Evolutionary conservation across 2,113 vertebrate genomes (phyloP).

Genomic region (Orcinus orca): DNA sequence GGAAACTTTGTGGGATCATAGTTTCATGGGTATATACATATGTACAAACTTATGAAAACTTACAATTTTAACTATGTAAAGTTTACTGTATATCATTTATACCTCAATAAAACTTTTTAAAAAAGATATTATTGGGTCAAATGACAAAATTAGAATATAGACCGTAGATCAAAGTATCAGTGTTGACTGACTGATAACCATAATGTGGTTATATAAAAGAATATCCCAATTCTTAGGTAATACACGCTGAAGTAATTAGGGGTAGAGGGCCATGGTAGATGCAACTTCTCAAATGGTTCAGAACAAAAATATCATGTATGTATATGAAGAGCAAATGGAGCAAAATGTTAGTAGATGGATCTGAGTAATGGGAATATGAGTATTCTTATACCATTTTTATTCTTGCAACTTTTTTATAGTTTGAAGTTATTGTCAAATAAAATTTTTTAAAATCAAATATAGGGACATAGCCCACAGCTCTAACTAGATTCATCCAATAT

Average conservation of each 20-base stretch:
- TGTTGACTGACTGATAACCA: neutral
- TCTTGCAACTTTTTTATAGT: neutral
- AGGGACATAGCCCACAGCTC: neutral
- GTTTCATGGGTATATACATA: neutral
- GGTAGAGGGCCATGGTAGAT: neutral
- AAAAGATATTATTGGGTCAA: neutral
- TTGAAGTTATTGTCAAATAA: conserved; percentile 25
- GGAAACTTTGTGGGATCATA: neutral
- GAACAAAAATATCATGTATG: neutral
- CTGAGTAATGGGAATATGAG: neutral
- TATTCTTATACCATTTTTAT: neutral
- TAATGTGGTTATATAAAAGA: neutral
- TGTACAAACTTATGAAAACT: neutral
- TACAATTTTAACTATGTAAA: neutral
- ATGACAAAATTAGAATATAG: neutral
- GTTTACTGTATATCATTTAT: neutral
- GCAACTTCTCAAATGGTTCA: neutral
- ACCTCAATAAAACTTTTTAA: neutral
- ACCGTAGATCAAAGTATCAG: neutral
- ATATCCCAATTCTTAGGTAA: neutral
- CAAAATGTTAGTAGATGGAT: neutral
- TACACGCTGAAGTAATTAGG: neutral
- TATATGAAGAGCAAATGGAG: neutral
- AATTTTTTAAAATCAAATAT: neutral
- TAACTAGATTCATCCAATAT: neutral